Conservation (phyloP, 2,888 invertebrate genomes). For the Pediacus dermestoides region DNA sequence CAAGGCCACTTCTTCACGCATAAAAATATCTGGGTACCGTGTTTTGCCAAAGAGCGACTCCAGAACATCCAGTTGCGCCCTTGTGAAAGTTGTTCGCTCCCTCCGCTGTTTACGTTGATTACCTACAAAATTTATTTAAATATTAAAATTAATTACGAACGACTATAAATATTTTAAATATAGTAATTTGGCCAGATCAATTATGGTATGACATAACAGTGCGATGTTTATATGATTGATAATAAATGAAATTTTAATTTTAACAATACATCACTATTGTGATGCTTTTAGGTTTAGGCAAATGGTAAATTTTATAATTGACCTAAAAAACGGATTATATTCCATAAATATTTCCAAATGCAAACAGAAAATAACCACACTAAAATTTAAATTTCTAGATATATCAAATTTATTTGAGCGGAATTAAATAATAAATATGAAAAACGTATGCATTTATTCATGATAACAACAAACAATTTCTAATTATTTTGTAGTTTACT, state of each 20-base stretch:
- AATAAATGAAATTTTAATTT: too few relatives aligned
- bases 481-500: too few relatives aligned
- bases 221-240: constrained; percentile 19
- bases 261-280: too few relatives aligned
- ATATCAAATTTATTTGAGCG: constrained; percentile 21
- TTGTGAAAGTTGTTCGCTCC: constrained; percentile 94
- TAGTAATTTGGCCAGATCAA: too few relatives aligned
- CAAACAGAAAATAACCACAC: constrained; percentile 18
- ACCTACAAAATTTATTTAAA: too few relatives aligned
- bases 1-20: constrained; percentile 96
- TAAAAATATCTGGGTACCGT: constrained; percentile 97
- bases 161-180: too few relatives aligned
- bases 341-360: constrained; percentile 22
- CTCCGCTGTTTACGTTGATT: constrained; percentile 91
- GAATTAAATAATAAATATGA: too few relatives aligned
- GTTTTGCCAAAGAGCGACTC: constrained; percentile 94
- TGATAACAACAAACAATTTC: too few relatives aligned
- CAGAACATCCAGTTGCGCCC: constrained; percentile 91
- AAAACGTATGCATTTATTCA: too few relatives aligned
- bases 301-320: constrained; percentile 27
- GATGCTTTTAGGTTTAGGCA: too few relatives aligned
- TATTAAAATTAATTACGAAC: too few relatives aligned
- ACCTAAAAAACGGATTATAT: constrained; percentile 21
- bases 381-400: constrained; percentile 20
- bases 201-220: too few relatives aligned